These are phyloP conservation scores for Daktulosphaira vitifoliae DNA, from an alignment of 1,140 invertebrate genomes.

Conservation along the genomic window DNA sequence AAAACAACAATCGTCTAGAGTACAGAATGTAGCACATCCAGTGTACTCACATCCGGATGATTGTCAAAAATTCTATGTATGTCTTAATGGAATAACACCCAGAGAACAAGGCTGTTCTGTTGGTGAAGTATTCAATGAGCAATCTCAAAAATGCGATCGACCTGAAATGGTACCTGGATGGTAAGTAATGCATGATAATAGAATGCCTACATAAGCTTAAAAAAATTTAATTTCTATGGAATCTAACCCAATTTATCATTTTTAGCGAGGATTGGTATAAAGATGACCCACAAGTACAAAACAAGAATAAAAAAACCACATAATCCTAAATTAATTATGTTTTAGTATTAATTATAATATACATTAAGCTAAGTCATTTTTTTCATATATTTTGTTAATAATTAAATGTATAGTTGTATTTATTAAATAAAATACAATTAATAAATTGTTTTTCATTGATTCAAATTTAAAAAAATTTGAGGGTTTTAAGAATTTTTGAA, in stretches of 20 bases:
- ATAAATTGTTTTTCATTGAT: no score
- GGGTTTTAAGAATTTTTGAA: no score
- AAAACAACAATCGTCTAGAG: conserved; percentile 53
- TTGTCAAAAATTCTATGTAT: conserved; percentile 83
- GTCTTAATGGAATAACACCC: conserved; percentile 74
- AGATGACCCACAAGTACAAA: conserved; percentile 47
- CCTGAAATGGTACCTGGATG: conserved; percentile 82
- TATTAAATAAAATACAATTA: no score
- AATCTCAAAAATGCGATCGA: conserved; percentile 67
- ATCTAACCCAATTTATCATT: conserved; percentile 42
- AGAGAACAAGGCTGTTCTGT: conserved; percentile 73
- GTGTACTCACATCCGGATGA: conserved; percentile 76
- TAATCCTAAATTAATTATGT: no score
- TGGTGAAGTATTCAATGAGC: conserved; percentile 79
- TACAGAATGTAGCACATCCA: conserved; percentile 70
- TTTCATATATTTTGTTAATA: no score
- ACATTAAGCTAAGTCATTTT: no score
- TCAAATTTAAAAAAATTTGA: no score
- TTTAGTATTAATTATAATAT: no score
- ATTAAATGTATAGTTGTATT: no score
- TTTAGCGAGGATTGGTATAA: conserved; percentile 80
- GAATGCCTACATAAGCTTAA: not conserved
- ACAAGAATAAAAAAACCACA: conserved; percentile 21
- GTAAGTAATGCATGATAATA: conserved; percentile 48
- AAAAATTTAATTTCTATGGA: not conserved